A percentile compares a stretch with the other conserved stretches of the same genome.
Evolutionary conservation across 53 echinoderm and acorn worm genomes (phyloP).

Genomic region (Apostichopus leukothele): DNA sequence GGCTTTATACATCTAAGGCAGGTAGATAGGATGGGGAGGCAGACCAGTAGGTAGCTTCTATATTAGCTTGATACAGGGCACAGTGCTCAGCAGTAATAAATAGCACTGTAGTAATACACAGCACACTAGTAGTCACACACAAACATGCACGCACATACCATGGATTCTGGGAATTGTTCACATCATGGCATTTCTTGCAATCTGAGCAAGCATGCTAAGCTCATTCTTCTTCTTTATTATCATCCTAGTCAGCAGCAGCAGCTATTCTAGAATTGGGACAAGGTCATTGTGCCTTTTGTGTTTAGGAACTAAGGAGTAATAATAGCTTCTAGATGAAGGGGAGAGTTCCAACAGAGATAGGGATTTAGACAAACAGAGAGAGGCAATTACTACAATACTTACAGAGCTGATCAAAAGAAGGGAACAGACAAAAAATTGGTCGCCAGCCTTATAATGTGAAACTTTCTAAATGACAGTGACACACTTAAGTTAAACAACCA

Average conservation of each 20-base stretch:
- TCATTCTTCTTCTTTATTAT: neutral
- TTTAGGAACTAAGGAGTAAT: neutral
- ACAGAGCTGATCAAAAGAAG: no score
- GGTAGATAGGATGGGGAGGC: neutral
- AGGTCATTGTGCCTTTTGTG: constrained; percentile 41
- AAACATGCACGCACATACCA: neutral
- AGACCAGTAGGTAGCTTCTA: neutral
- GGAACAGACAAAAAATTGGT: no score
- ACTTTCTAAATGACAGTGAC: no score
- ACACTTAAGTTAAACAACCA: no score
- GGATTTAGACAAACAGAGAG: neutral
- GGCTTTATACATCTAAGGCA: neutral
- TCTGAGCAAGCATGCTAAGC: neutral
- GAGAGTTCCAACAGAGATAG: constrained; percentile 8
- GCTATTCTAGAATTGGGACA: constrained; percentile 31
- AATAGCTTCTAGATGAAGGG: neutral
- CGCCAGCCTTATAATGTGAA: no score
- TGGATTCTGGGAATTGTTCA: constrained; percentile 27
- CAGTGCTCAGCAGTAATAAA: neutral
- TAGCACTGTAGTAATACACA: neutral
- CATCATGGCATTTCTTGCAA: neutral
- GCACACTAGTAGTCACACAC: neutral
- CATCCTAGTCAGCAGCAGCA: neutral
- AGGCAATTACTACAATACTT: no score
- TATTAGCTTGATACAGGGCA: no score